Percentiles rank a stretch among this genome's conserved stretches.
Conservation (phyloP, 2,888 invertebrate species). For the Microchrysa polita region DNA sequence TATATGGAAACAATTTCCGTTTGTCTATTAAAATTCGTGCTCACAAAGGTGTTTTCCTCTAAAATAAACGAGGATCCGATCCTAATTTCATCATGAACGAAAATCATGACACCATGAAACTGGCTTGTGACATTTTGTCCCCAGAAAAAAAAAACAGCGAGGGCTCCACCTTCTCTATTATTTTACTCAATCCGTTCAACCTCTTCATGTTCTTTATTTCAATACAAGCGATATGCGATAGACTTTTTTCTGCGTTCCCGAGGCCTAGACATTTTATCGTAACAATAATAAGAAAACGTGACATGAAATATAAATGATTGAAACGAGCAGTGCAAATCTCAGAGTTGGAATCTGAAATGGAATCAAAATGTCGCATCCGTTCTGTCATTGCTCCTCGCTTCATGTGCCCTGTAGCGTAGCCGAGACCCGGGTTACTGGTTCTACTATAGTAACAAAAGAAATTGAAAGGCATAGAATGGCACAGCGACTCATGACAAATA, state of each 20-base stretch:
- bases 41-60: too few species aligned
- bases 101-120: too few species aligned
- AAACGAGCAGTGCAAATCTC: constrained; percentile 47
- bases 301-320: constrained; percentile 47
- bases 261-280: constrained; percentile 50
- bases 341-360: constrained; percentile 21
- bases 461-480: neutral
- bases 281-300: constrained; percentile 51
- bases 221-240: constrained; percentile 50
- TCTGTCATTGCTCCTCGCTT: constrained; percentile 36
- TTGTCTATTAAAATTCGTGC: too few species aligned
- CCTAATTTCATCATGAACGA: too few species aligned
- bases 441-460: too few species aligned
- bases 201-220: constrained; percentile 48
- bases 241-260: constrained; percentile 49
- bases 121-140: too few species aligned
- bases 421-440: too few species aligned
- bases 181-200: neutral
- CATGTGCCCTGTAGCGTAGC: too few species aligned
- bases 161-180: neutral
- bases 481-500: constrained; percentile 47
- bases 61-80: too few species aligned
- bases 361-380: constrained; percentile 44
- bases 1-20: too few species aligned
- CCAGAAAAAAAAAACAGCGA: too few species aligned